Evolutionary conservation across 2,797 vertebrate genomes (phyloP).

Genomic region (Manis javanica): DNA sequence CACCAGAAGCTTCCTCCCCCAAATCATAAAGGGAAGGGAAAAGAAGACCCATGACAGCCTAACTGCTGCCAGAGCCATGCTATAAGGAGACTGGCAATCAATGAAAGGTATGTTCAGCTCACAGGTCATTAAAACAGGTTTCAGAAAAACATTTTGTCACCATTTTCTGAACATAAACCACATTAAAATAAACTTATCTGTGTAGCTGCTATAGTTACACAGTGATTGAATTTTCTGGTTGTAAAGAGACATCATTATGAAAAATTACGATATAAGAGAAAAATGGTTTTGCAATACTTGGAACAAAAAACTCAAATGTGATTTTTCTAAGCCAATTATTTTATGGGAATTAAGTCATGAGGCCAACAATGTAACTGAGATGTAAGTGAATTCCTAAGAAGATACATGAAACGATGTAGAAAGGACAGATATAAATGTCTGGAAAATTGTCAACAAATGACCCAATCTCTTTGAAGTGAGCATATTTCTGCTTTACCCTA

Average conservation of each 20-base stretch:
- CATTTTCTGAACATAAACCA: slow-evolving; percentile 55
- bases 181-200: slow-evolving; percentile 15
- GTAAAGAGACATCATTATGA: neutral
- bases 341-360: slow-evolving; percentile 39
- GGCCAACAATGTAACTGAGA: slow-evolving; percentile 22
- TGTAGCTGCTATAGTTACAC: neutral
- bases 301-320: slow-evolving; percentile 33
- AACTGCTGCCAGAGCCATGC: neutral
- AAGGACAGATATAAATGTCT: neutral
- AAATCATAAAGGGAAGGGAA: neutral
- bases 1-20: neutral
- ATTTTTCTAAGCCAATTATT: neutral
- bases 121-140: neutral
- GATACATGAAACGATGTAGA: neutral
- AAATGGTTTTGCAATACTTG: slow-evolving; percentile 28
- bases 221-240: neutral
- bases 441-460: slow-evolving; percentile 38
- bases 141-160: neutral
- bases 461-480: neutral
- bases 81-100: neutral
- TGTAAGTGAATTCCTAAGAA: neutral
- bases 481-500: slow-evolving; percentile 6
- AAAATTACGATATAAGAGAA: slow-evolving; percentile 48
- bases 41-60: neutral
- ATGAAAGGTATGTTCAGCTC: neutral